A percentile compares a stretch with the other conserved stretches of the same genome.
Evolutionary conservation across 2,888 invertebrate genomes (phyloP).

Genomic region (Erpobdella octoculata): DNA sequence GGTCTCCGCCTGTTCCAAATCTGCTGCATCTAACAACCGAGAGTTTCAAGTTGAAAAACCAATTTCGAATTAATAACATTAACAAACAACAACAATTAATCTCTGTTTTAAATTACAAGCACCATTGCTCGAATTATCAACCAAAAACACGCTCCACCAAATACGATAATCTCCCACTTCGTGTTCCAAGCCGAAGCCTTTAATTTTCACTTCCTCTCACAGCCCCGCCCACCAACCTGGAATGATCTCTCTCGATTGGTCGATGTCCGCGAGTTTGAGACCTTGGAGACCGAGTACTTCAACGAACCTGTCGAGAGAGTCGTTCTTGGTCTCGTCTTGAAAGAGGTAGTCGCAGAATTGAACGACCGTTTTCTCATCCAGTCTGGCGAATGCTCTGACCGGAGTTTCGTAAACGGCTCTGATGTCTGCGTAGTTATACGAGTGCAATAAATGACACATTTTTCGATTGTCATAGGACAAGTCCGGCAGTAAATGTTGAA

Average conservation of each 20-base stretch:
- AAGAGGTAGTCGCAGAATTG: constrained; percentile 82
- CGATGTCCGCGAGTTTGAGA: constrained; percentile 64
- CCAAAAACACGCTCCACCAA: too few species aligned
- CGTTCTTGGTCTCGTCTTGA: constrained; percentile 77
- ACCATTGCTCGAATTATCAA: too few species aligned
- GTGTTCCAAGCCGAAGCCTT: too few species aligned
- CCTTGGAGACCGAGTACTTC: constrained; percentile 71
- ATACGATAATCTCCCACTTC: too few species aligned
- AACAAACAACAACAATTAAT: too few species aligned
- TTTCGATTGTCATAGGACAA: too few species aligned
- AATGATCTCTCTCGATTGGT: constrained; percentile 69
- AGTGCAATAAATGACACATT: too few species aligned
- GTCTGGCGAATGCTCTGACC: constrained; percentile 70
- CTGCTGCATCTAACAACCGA: neutral
- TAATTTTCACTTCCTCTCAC: too few species aligned
- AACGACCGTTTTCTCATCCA: constrained; percentile 60
- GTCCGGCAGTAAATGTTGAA: too few species aligned
- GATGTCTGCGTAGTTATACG: neutral
- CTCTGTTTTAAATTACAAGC: too few species aligned
- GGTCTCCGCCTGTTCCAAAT: neutral
- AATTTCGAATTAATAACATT: too few species aligned
- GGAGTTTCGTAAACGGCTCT: constrained; percentile 80
- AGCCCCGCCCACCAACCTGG: constrained; percentile 67
- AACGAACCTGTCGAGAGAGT: constrained; percentile 70
- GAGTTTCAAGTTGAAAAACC: too few species aligned